Evolutionary conservation across 2,888 invertebrate species (phyloP), one percentile per base, ranked within the genome.

Genomic region (Zygaena filipendulae): DNA sequence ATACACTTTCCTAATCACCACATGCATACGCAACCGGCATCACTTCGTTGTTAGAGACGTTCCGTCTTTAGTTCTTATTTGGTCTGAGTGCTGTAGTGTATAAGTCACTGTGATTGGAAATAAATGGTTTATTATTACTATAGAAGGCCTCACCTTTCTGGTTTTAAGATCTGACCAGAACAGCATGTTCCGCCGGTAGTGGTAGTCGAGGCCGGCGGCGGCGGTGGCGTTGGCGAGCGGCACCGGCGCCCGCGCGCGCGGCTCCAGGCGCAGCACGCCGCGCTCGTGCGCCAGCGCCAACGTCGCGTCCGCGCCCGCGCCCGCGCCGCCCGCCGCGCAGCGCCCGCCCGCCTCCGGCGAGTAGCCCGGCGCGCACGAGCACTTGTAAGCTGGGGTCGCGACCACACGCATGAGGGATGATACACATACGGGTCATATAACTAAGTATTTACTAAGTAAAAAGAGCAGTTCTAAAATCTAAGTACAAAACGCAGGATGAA

Each of bases 91-190:
- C n/a, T n/a, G n/a, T n/a, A n/a, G n/a, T n/a, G n/a, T n/a, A n/a
- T n/a, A n/a, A n/a, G n/a, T n/a, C n/a, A n/a, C n/a, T n/a, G n/a
- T n/a, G n/a, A n/a, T n/a, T n/a, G n/a, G n/a, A n/a, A n/a, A n/a
- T n/a, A n/a, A n/a, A n/a, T n/a, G n/a, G n/a, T n/a, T n/a, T n/a
- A n/a, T n/a, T n/a, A n/a, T n/a, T n/a, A n/a, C n/a, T n/a, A n/a
- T n/a, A n/a, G n/a, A n/a, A n/a, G n/a, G n/a, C n/a, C 39, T 32
- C 2, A 92, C 90, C 82, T 91, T 91, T 40, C 90, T 84, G 0
- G 92, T 93, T 59, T 93, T 94, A 2, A 87, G 83, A 62, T 96
- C 95, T 5, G 94, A 92, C 94, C 94, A 95, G 66, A 91, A 94
- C 2, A 96, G 70, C 30, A 90, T 62, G 49, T 92, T 91, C 39